Percentiles rank a stretch among this genome's conserved stretches.
These are phyloP conservation scores for Apostichopus leukothele DNA, from an alignment of 53 echinoderm and acorn worm genomes.

Conservation along the genomic window DNA sequence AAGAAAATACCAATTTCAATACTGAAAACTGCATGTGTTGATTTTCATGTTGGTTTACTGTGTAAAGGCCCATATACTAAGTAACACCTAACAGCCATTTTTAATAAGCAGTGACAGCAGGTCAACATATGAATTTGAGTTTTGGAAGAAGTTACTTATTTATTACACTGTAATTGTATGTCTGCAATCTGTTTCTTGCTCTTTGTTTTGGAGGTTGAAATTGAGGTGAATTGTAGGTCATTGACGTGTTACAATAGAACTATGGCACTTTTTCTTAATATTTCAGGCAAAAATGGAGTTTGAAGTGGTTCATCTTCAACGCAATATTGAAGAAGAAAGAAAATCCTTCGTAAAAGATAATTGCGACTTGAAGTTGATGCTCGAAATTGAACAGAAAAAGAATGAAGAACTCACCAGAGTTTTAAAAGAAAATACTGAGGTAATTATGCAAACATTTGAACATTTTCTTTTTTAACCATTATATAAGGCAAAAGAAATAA, in stretches of 20 bases:
- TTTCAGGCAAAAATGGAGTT: slow-evolving; percentile 49
- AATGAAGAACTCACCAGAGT: slow-evolving; percentile 62
- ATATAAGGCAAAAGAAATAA: no score
- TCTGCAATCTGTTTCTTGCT: no score
- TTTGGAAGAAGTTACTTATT: no score
- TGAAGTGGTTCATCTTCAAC: slow-evolving; percentile 60
- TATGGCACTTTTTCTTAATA: neutral
- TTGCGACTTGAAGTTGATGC: slow-evolving; percentile 55
- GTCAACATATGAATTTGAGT: no score
- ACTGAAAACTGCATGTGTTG: no score
- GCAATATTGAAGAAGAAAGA: slow-evolving; percentile 67
- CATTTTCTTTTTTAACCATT: no score
- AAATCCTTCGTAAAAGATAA: slow-evolving; percentile 60
- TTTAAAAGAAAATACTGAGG: slow-evolving; percentile 78
- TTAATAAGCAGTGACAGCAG: no score
- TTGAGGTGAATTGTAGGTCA: neutral
- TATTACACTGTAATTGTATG: no score
- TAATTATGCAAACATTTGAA: neutral
- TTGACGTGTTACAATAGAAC: neutral
- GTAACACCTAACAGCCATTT: no score
- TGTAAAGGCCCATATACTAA: no score
- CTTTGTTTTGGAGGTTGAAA: neutral
- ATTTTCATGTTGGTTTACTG: no score
- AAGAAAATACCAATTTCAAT: no score
- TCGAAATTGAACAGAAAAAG: slow-evolving; percentile 70